phyloP scores from a whole-genome alignment of 2,113 vertebrate species.

The Conger conger region DNA sequence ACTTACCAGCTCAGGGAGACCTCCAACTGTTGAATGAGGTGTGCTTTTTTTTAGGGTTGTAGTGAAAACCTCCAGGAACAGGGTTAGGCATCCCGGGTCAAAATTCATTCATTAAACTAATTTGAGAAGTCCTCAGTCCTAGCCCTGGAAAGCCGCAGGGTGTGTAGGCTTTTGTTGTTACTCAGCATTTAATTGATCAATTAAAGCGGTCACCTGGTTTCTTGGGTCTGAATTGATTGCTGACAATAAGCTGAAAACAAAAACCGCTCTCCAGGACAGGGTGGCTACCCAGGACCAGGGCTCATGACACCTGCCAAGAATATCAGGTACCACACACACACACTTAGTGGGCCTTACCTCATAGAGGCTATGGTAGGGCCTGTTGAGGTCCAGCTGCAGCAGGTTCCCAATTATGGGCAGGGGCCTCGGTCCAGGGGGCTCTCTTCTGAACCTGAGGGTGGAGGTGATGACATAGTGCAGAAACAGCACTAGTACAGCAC shows the following conservation, averaged over 20 bases:
- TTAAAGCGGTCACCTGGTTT: background rate
- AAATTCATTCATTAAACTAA: too few relatives aligned
- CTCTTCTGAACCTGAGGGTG: background rate
- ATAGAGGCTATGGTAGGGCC: constrained; percentile 39
- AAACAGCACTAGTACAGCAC: constrained; percentile 40
- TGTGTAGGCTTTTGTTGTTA: too few relatives aligned
- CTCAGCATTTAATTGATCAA: too few relatives aligned
- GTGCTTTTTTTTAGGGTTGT: too few relatives aligned
- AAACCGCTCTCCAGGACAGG: background rate
- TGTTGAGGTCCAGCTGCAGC: constrained; percentile 56
- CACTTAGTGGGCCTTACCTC: constrained; percentile 42
- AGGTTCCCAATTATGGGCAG: constrained; percentile 63
- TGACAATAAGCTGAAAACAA: background rate
- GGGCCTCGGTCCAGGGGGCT: constrained; percentile 61
- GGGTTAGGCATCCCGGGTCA: too few relatives aligned
- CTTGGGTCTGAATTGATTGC: background rate
- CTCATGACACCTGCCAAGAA: too few relatives aligned
- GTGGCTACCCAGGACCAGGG: too few relatives aligned
- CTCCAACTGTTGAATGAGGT: too few relatives aligned
- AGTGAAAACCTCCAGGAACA: too few relatives aligned
- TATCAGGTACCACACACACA: background rate
- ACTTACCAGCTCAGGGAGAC: too few relatives aligned
- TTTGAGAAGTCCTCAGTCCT: too few relatives aligned
- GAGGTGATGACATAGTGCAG: constrained; percentile 39
- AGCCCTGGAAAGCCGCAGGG: too few relatives aligned